A percentile compares a stretch with the other conserved stretches of the same genome.
phyloP scores from a whole-genome alignment of 2,888 invertebrate genomes.

The Agrochola lota region DNA sequence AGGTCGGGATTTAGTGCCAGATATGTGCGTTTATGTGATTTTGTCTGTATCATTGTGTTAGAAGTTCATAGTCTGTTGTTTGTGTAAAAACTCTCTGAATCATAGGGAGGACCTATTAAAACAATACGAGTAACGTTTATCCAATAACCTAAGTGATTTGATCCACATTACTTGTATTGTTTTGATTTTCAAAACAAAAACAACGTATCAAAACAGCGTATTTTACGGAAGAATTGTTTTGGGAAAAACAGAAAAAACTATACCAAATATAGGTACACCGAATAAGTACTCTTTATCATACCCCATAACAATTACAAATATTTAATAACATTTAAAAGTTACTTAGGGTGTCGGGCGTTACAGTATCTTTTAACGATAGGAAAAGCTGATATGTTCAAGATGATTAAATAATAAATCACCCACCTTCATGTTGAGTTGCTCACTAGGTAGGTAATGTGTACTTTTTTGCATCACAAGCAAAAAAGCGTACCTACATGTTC shows the following conservation, averaged over 20 bases:
- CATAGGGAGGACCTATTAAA: background rate
- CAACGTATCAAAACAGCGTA: background rate
- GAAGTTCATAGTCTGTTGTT: background rate
- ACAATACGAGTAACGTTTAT: too few species aligned
- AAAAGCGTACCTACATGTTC: background rate
- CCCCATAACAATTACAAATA: background rate
- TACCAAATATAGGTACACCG: background rate
- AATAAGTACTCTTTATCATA: background rate
- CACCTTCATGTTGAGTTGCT: background rate
- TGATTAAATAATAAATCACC: background rate
- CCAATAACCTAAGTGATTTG: background rate
- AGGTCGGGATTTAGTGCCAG: conserved; percentile 46
- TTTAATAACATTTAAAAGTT: background rate
- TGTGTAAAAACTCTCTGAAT: background rate
- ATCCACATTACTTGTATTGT: background rate
- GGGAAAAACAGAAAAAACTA: background rate
- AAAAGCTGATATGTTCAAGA: background rate
- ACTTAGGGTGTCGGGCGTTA: background rate
- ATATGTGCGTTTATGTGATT: conserved; percentile 23
- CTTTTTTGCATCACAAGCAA: background rate
- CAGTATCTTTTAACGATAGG: background rate
- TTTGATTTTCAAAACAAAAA: background rate
- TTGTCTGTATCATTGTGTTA: conserved; percentile 26
- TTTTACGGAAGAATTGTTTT: background rate
- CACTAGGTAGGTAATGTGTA: background rate